Evolutionary conservation across 2,797 vertebrate species (phyloP), one percentile per base, ranked within the genome.

Genomic region (Sciaenops ocellatus): DNA sequence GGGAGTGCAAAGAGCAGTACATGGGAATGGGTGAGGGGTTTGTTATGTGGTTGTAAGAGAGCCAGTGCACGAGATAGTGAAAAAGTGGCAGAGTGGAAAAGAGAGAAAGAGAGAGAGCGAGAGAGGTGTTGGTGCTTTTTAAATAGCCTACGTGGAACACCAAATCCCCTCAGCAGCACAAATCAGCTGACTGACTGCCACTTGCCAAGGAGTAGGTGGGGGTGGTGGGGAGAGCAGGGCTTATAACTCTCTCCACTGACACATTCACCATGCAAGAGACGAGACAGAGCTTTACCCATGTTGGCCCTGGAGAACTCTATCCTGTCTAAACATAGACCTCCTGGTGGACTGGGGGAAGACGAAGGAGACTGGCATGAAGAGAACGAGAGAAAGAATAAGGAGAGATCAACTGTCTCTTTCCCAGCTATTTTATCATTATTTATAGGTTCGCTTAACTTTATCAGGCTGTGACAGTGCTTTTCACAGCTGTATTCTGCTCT

Each of bases 131-230:
- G 80, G 84, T 83, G 89, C 84, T 91, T 94, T 91, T 95, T 94
- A 95, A 95, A 96, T 96, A 95, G 95, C 87, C 89, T 92, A 91
- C 90, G 78, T 92, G 89, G 94, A 95, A 95, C 93, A 92, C 89
- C 90, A 94, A 95, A 95, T 94, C 94, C 94, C 93, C 92, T 94
- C 93, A 85, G 89, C 92, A 91, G 90, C 79, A 90, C 85, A 91
- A 88, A 94, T 95, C 93, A 95, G 92, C 94, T 94, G 94, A 93
- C 94, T 89, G 85, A 82, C 92, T 80, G 83, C 86, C 82, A 91
- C 91, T 94, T 94, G 94, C 93, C 91, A 93, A 91, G 86, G 86
- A 84, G 85, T 26, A 71, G 81, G 82, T 79, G 87, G 81, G 81
- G 86, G 66, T 56, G 79, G 74, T 5, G 77, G 73, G 79, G 75